phyloP scores from a whole-genome alignment of 2,797 vertebrate genomes.

The Crossoptilon crossoptilon region DNA sequence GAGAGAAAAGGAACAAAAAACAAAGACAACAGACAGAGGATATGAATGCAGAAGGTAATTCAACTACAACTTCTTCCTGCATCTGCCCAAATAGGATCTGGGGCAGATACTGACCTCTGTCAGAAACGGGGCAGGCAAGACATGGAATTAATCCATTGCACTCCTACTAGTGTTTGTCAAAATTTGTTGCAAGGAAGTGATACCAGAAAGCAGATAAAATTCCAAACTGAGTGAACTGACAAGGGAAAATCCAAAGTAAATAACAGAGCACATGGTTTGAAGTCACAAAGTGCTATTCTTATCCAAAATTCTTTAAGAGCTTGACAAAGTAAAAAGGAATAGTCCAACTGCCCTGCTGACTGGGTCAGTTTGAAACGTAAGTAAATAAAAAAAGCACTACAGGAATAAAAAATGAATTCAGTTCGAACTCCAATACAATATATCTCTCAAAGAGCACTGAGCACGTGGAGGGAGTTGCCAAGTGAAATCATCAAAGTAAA shows the following conservation, averaged over 20 bases:
- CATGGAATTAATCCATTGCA: not conserved
- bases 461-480: not conserved
- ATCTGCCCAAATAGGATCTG: not conserved
- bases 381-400: not conserved
- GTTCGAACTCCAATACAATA: not conserved
- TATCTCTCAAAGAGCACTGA: not conserved
- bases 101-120: not conserved
- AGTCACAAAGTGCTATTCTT: not conserved
- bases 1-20: not conserved
- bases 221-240: not conserved
- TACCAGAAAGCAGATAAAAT: not conserved
- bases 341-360: not conserved
- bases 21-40: not conserved
- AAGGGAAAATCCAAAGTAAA: not conserved
- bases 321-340: not conserved
- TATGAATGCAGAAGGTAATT: not conserved
- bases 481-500: conserved; percentile 38
- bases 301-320: not conserved
- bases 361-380: not conserved
- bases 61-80: not conserved
- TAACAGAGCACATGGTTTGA: not conserved
- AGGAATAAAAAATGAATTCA: not conserved
- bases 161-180: not conserved
- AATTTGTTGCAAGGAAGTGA: not conserved
- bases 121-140: not conserved